Evolutionary conservation across 2,113 vertebrate genomes (phyloP).

Genomic region (Lynx canadensis): DNA sequence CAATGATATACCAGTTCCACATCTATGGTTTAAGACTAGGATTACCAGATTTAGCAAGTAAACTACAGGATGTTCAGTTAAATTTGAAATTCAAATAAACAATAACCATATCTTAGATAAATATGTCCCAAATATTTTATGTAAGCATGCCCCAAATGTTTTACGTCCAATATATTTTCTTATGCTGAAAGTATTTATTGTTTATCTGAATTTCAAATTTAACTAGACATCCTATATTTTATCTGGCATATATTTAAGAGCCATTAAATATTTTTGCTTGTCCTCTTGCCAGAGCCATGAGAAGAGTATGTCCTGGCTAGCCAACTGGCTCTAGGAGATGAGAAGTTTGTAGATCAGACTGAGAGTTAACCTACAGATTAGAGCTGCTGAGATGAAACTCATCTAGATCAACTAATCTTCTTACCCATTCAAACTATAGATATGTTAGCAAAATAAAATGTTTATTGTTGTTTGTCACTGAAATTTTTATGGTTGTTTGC

Average conservation of each 20-base stretch:
- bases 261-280: background rate
- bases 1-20: background rate
- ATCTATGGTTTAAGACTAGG: background rate
- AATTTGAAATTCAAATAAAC: conserved; percentile 17
- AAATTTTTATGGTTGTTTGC: background rate
- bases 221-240: background rate
- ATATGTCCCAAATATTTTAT: background rate
- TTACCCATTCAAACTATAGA: background rate
- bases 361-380: background rate
- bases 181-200: background rate
- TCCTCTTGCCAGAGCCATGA: background rate
- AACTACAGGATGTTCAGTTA: background rate
- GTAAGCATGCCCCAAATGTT: background rate
- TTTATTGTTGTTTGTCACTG: background rate
- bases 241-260: background rate
- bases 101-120: background rate
- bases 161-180: background rate
- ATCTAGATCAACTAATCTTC: background rate
- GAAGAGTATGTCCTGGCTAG: background rate
- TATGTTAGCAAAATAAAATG: background rate
- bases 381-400: background rate
- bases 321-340: background rate
- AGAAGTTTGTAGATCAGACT: background rate
- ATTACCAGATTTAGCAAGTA: background rate
- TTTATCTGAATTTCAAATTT: conserved; percentile 9